Percentiles rank a stretch among this genome's conserved stretches.
These are phyloP conservation scores for Hydropsyche betteni DNA, from an alignment of 2,888 invertebrate genomes.

Conservation along the genomic window DNA sequence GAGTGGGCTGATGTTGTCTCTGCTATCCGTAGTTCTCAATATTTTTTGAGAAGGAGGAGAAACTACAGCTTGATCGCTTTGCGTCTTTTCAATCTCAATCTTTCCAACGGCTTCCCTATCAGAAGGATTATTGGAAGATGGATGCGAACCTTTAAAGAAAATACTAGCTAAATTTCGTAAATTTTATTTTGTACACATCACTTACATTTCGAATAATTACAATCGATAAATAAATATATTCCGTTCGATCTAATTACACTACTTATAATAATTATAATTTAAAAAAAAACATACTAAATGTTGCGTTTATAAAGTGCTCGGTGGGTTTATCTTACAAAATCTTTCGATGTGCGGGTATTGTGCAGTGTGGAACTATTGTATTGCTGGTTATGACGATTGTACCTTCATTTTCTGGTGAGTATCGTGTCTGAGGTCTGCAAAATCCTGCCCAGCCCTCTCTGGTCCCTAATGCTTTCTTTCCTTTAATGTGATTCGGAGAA, in stretches of 20 bases:
- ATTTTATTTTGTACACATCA: conserved; percentile 26
- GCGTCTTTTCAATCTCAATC: conserved; percentile 38
- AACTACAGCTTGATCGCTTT: conserved; percentile 16
- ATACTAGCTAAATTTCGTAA: conserved; percentile 45
- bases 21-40: conserved; percentile 51
- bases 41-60: conserved; percentile 51
- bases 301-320: conserved; percentile 4
- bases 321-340: conserved; percentile 42
- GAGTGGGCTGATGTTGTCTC: conserved; percentile 49
- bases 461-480: conserved; percentile 51
- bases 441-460: conserved; percentile 53
- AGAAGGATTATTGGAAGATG: conserved; percentile 51
- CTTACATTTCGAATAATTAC: conserved; percentile 12
- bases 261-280: conserved; percentile 3
- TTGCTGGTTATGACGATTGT: conserved; percentile 45
- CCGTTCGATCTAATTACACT: not conserved
- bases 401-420: conserved; percentile 51
- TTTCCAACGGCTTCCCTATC: conserved; percentile 51
- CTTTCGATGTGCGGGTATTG: conserved; percentile 49
- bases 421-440: conserved; percentile 49
- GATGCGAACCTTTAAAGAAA: conserved; percentile 51
- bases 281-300: not conserved
- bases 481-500: conserved; percentile 45
- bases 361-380: conserved; percentile 50
- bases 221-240: conserved; percentile 35